Base-by-base conservation (phyloP, 92 coral and sea anemone genomes). In the Siderastrea radians region DNA sequence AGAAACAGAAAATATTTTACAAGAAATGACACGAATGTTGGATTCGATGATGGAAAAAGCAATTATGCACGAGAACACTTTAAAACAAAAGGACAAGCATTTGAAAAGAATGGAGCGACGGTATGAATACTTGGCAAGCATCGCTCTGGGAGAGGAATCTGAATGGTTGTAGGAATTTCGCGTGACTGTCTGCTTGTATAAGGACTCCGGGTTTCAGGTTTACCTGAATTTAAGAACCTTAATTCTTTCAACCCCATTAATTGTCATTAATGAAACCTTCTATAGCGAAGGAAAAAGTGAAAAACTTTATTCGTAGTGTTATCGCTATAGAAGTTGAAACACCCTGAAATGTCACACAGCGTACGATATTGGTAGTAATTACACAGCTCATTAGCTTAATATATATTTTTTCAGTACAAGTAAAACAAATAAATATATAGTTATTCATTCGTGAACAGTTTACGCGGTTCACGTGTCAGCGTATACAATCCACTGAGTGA, bases 61-160 rank as follows among this genome's bases (percentile, higher is more conserved):
- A 13, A 80, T 75, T 38, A 79, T 75, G 53, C 81, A 82, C 83
- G 93, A 93, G 72, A 89, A 95, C 70, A 70, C 85, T 45, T 85
- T 95, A 3, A 75, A 66, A 80, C 85, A 89, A 50, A 93, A 90
- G 62, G 95, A 89, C 55, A 87, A 81, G 55, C 92, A 88, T 53
- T 88, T 95, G 84, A 80, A 71, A 45, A 84, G 87, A 80, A 91
- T 93, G 89, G 95, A 93, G 81, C 83, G 91, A 14, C 89, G 90
- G 75, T 77, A 88, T 75, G 98, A 91, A 63, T 95, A 93, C 69
- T 89, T 95, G 80, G 96, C 94, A 80, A 95, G 92, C 73, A 91
- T 95, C 49, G 98, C 96, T 2, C 81, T 95, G 43, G 98, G 98
- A 45, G 93, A 95, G 55, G 98, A 95, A 76, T 95, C 98, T 0